Evolutionary conservation across 2,888 invertebrate genomes (phyloP).

Genomic region (Hirtodrosophila histrioides): DNA sequence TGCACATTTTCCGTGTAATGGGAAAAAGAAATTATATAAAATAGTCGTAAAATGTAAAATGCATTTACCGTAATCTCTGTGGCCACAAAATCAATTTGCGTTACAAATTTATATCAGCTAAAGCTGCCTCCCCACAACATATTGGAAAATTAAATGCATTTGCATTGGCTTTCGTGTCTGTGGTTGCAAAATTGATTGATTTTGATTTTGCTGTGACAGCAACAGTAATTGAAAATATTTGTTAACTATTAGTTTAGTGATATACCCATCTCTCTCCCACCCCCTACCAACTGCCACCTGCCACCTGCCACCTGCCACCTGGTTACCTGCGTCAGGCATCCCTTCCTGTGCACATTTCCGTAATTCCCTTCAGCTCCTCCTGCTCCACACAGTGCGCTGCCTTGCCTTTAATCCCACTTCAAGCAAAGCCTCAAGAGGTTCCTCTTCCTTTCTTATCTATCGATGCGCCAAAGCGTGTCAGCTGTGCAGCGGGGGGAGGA

Average conservation of each 20-base stretch:
- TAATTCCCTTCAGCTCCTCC: conserved; percentile 43
- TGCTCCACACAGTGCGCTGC: conserved; percentile 12
- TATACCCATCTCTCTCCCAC: background rate
- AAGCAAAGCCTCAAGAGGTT: conserved; percentile 62
- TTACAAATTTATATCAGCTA: conserved; percentile 58
- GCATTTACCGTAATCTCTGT: conserved; percentile 74
- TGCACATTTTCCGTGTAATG: conserved; percentile 24
- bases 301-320: conserved; percentile 6
- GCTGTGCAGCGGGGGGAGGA: conserved; percentile 32
- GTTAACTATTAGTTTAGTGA: conserved; percentile 72
- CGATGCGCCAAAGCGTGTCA: conserved; percentile 77
- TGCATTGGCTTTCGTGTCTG: conserved; percentile 53
- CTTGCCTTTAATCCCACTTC: conserved; percentile 64
- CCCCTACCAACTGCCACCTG: background rate
- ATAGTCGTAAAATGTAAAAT: conserved; percentile 50
- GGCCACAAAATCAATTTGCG: conserved; percentile 77
- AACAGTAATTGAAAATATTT: conserved; percentile 76
- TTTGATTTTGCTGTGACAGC: conserved; percentile 80
- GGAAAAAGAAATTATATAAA: conserved; percentile 36
- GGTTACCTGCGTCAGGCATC: conserved; percentile 59
- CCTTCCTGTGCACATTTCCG: conserved; percentile 67
- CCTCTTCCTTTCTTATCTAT: conserved; percentile 60
- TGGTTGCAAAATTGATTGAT: conserved; percentile 71
- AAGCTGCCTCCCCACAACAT: conserved; percentile 23
- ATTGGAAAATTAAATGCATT: conserved; percentile 72